Percentiles rank a stretch among this genome's conserved stretches.
phyloP scores from a whole-genome alignment of 2,797 vertebrate genomes.

The Rhabdophis nuchalis region DNA sequence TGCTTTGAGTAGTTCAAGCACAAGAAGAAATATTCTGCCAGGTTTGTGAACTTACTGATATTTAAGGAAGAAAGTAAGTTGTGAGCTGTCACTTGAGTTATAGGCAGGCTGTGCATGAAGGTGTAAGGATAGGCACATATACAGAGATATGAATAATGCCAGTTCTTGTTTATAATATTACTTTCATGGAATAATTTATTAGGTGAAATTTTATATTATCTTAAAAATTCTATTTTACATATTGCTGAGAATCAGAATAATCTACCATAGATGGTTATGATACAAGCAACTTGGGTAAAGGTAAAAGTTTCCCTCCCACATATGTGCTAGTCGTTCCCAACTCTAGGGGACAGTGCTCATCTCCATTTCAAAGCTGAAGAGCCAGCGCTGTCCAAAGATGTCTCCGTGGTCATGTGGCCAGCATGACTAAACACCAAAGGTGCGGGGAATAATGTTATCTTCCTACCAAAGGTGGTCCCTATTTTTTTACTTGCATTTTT shows the following conservation, averaged over 20 bases:
- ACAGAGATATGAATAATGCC: background rate
- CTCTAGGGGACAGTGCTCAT: no score
- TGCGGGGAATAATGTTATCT: no score
- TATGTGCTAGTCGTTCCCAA: no score
- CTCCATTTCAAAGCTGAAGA: no score
- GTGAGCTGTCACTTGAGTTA: background rate
- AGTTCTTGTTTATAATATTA: background rate
- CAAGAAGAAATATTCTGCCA: background rate
- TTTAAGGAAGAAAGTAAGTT: background rate
- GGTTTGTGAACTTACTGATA: slow-evolving; percentile 1
- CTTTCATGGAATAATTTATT: background rate
- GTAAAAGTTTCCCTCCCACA: no score
- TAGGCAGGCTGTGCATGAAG: background rate
- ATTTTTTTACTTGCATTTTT: no score
- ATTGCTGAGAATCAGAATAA: background rate
- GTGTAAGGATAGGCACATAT: background rate
- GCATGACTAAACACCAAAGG: no score
- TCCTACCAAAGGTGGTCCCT: no score
- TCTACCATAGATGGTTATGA: background rate
- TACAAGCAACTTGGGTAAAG: background rate
- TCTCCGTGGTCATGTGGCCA: no score
- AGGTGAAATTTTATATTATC: background rate
- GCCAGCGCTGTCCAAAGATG: no score
- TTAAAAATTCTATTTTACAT: background rate
- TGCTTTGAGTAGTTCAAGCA: slow-evolving; percentile 22